Base-by-base conservation (phyloP, 2,113 vertebrate genomes). In the Clarias magur region DNA sequence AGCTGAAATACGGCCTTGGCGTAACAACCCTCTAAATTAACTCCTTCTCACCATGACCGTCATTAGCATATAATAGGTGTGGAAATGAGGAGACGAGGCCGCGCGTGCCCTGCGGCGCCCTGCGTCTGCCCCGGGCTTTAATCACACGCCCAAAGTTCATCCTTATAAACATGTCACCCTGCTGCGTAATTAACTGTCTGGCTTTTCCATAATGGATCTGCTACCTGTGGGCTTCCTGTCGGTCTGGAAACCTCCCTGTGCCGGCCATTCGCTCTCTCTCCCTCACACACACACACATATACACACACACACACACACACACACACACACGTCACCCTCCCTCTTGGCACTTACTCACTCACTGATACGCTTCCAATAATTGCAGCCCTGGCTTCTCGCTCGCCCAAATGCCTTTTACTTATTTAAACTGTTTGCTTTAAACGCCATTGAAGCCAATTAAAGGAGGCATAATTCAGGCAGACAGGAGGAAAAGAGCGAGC, bases 131-230 rank as follows among this genome's bases (percentile, higher is more conserved):
- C 90, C 91, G 93, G 95, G 93, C 59, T 94, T 95, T 97, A 97
- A 97, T 96, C 96, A 96, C 93, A 89, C 95, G 93, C 94, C 96
- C 70, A 99, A 99, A 99, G 98, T 99, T 99, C 97, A 99, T 96
- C 96, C 97, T 96, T 99, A 97, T 99, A 99, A 99, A 99, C 97
- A 96, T 99, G 98, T 99, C 98, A 99, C 95, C 80, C 88, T 91
- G 95, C 91, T 91, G 91, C 82, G 93, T 97, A 97, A 98, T 98
- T 96, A 97, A 98, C 95, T 95, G 95, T 95, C 95, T 93, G 92
- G 96, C 95, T 96, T 97, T 96, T 96, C 96, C 96, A 96, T 96
- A 96, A 96, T 95, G 93, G 79, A 93, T 94, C 89, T 87, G 84
- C 92, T 97, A 97, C 96, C 96, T 96, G 96, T 96, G 95, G 96